Percentiles rank a stretch among this genome's conserved stretches.
Conservation (phyloP, 2,888 invertebrate species). For the Sinopyrophorus schimmeli region DNA sequence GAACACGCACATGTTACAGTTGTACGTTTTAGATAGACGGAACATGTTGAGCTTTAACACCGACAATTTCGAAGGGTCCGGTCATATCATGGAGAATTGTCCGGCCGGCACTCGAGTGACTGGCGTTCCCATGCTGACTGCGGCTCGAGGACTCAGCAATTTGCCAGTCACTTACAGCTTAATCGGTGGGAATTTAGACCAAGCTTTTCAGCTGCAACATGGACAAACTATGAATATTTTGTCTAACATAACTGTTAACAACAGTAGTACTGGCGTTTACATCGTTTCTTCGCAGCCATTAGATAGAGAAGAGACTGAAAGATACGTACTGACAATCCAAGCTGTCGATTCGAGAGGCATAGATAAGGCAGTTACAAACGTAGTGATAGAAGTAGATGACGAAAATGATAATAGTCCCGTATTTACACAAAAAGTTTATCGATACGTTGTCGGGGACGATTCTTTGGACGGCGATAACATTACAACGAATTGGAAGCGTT, state of each 20-base stretch:
- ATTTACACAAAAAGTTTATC: constrained; percentile 77
- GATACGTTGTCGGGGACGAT: constrained; percentile 73
- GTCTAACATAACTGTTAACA: constrained; percentile 58
- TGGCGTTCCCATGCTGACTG: constrained; percentile 72
- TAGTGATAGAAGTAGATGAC: constrained; percentile 76
- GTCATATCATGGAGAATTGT: constrained; percentile 77
- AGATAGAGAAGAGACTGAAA: constrained; percentile 75
- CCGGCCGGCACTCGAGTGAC: constrained; percentile 72
- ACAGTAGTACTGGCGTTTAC: constrained; percentile 66
- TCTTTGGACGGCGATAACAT: constrained; percentile 63
- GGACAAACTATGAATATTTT: constrained; percentile 56
- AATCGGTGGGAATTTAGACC: constrained; percentile 74
- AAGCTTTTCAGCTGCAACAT: constrained; percentile 73
- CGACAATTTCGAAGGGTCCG: constrained; percentile 65
- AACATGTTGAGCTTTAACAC: constrained; percentile 79
- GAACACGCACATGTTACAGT: constrained; percentile 76
- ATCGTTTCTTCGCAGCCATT: constrained; percentile 75
- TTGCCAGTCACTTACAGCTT: constrained; percentile 78
- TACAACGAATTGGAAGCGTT: constrained; percentile 72
- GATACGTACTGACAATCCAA: constrained; percentile 76
- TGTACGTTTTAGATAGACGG: constrained; percentile 80
- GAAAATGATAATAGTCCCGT: constrained; percentile 92
- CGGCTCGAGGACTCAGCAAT: constrained; percentile 68
- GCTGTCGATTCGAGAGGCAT: constrained; percentile 80
- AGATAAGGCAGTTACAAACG: constrained; percentile 79